A percentile compares a stretch with the other conserved stretches of the same genome.
Evolutionary conservation across 2,113 vertebrate genomes (phyloP).

Genomic region (Mesitornis unicolor): DNA sequence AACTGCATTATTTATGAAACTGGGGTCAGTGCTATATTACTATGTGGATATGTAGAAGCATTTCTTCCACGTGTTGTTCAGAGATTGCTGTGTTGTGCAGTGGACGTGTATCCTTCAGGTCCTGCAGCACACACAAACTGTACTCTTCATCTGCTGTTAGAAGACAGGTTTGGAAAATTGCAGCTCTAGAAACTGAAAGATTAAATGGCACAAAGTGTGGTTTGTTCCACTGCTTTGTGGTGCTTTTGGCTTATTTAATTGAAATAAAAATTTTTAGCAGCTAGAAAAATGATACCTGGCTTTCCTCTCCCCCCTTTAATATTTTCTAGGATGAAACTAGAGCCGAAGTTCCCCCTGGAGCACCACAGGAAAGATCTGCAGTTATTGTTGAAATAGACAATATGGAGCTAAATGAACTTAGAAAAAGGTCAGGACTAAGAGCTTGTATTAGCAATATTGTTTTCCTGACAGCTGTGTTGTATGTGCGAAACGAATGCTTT

Average conservation of each 20-base stretch:
- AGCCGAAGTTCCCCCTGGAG: constrained; percentile 84
- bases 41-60: not conserved
- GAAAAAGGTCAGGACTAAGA: constrained; percentile 75
- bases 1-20: not conserved
- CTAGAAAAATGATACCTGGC: not conserved
- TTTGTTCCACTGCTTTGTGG: not conserved
- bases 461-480: not conserved
- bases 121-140: not conserved
- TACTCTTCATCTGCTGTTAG: not conserved
- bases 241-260: not conserved
- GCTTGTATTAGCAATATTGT: not conserved
- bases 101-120: not conserved
- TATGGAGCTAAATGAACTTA: constrained; percentile 73
- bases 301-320: not conserved
- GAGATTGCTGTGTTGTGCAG: not conserved
- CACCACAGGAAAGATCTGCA: constrained; percentile 80
- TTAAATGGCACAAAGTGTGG: not conserved
- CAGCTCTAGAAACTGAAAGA: not conserved
- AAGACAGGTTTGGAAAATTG: not conserved
- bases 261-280: not conserved
- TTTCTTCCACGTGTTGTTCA: not conserved
- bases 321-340: constrained; percentile 70
- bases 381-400: constrained; percentile 67
- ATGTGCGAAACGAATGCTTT: not conserved
- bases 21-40: accelerated